A percentile compares a stretch with the other conserved stretches of the same genome.
Conservation (phyloP, 2,113 vertebrate species). For the Ailurus styani region DNA sequence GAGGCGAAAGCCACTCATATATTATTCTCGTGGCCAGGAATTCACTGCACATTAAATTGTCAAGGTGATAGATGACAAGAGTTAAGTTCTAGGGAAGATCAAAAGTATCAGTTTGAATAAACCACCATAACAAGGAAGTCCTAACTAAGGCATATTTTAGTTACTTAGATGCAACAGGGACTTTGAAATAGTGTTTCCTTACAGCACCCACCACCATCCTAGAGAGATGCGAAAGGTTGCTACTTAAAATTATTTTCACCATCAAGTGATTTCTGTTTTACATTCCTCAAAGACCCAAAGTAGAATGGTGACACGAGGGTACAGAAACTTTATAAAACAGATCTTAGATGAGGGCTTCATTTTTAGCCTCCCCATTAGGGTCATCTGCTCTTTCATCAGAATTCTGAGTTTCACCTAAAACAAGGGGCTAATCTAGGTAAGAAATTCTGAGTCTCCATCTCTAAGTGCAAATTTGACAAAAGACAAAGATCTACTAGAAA, state of each 20-base stretch:
- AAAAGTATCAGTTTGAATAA: background rate
- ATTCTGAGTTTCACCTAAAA: background rate
- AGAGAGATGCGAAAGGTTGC: background rate
- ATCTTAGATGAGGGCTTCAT: constrained; percentile 10
- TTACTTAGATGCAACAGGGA: background rate
- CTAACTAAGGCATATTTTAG: background rate
- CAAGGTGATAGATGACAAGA: constrained; percentile 44
- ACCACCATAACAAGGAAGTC: background rate
- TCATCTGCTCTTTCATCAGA: background rate
- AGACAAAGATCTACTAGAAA: background rate
- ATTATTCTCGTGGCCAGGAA: constrained; percentile 20
- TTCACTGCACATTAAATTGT: constrained; percentile 18
- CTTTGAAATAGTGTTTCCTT: background rate
- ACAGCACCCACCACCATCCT: background rate
- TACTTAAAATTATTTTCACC: background rate
- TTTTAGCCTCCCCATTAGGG: background rate
- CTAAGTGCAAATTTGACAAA: background rate
- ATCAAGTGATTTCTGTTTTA: background rate
- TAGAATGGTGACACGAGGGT: background rate
- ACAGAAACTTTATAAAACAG: background rate
- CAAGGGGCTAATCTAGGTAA: background rate
- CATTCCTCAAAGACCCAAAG: background rate
- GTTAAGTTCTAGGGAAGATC: constrained; percentile 9
- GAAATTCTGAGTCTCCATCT: background rate
- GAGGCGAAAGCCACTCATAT: background rate